Evolutionary conservation across 2,113 vertebrate genomes (phyloP), one percentile per base, ranked within the genome.

Genomic region (Xiphophorus couchianus): DNA sequence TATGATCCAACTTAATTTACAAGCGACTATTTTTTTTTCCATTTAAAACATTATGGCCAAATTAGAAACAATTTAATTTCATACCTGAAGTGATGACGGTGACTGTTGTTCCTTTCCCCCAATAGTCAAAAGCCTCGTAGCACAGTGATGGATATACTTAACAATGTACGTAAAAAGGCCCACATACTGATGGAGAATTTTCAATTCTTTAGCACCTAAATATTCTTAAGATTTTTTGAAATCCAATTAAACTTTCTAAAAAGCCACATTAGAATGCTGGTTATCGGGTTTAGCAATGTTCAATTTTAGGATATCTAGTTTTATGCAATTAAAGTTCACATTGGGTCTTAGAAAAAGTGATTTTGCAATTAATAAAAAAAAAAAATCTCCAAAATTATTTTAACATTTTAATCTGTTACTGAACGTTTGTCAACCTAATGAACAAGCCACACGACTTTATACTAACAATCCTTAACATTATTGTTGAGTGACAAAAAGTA

Each of bases 51-150:
- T 62, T 15, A 7, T 15, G 15, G 29, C 5, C 62, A 33, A 19
- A 17, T 29, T 15, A 62, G 12, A 30, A 15, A 29, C 28, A 62
- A 29, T 19, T 17, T 14, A 30, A 30, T n/a, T 37, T 66, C 63
- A 19, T 66, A 66, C 63, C 63, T 66, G 71, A 76, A 48, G 73
- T 30, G 22, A 86, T 74, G 0, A 86, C 76, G 0, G 82, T 89
- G 42, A 88, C 72, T 8, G 39, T 37, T 71, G 83, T 84, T 1
- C 78, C 74, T 17, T 87, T 88, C 39, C 80, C 82, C 83, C 83
- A 83, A 30, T 77, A 84, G 54, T 86, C 81, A 69, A 84, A 89
- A 73, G 28, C 54, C 33, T 0, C 4, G 71, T 81, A 66, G 42
- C 89, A 89, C 78, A 73, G 63, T 81, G 51, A 22, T 22, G 6